Conservation (phyloP, 1,140 invertebrate species). For the Diprion similis region DNA sequence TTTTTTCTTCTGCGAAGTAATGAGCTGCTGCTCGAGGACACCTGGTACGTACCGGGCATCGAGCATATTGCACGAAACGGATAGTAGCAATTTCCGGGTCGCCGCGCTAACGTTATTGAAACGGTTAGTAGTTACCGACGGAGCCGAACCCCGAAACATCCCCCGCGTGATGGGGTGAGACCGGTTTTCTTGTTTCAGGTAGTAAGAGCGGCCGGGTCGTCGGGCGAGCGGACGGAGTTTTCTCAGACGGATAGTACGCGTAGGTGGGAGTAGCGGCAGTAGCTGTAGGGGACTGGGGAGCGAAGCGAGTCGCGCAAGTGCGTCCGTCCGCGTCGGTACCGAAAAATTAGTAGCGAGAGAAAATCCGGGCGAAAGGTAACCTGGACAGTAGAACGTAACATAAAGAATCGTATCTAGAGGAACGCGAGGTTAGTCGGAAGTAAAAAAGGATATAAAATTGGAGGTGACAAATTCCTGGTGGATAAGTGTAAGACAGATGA, state of each 20-base stretch:
- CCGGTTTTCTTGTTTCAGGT: not conserved
- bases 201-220: not conserved
- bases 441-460: too few relatives aligned
- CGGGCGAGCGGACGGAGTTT: not conserved
- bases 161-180: not conserved
- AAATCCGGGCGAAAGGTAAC: not conserved
- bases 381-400: not conserved
- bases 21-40: too few relatives aligned
- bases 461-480: too few relatives aligned
- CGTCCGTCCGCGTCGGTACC: conserved; percentile 3
- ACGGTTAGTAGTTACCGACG: not conserved
- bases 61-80: not conserved
- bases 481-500: too few relatives aligned
- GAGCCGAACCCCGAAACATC: not conserved
- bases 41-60: too few relatives aligned
- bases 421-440: not conserved
- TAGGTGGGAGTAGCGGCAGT: conserved; percentile 2
- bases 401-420: not conserved
- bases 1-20: too few relatives aligned
- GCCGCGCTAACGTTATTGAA: not conserved
- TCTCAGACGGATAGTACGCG: not conserved
- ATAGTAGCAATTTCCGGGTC: not conserved
- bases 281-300: not conserved
- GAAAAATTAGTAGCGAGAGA: not conserved
- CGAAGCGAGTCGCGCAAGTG: not conserved